Evolutionary conservation across 2,797 vertebrate species (phyloP), one percentile per base, ranked within the genome.

Genomic region (Fringilla coelebs): DNA sequence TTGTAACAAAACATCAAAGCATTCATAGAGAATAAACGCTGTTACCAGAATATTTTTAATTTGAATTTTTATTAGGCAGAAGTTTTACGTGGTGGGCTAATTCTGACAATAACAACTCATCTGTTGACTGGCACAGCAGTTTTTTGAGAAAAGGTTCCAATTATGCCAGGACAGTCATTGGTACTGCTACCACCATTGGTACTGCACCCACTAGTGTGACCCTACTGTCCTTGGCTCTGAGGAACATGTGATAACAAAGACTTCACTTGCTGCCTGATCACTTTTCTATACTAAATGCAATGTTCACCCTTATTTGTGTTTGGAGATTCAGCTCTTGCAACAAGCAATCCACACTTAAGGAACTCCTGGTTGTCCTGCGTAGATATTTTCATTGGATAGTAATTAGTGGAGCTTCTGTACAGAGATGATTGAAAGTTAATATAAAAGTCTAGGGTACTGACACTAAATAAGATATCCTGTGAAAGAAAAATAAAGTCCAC

Each of bases 191-290:
- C 34, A 51, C n/a, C n/a, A n/a, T n/a, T n/a, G n/a, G n/a, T n/a
- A n/a, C n/a, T n/a, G n/a, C 45, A 54, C 6, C 24, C 3, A 0
- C 31, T 21, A 29, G 15, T 7, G 41, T 40, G 73, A 46, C 54
- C 61, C 25, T 17, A 16, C 61, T 2, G 1, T 51, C 28, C 49
- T 66, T 75, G 62, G 17, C 49, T 79, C 49, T 48, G 55, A 78
- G 58, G 25, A 75, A 22, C 0, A 0, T 28, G 22, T 20, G n/a
- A 25, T 38, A 63, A 48, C 34, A 67, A 29, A 31, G 1, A 58
- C 28, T 93, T 88, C 38, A 51, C 6, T 28, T 45, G 18, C 21
- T 73, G 18, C 28, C 26, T 70, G 29, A 16, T 22, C 26, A 8
- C 22, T 73, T 72, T 87, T 48, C 43, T 57, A 2, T 25, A 21